Evolutionary conservation across 2,888 invertebrate genomes (phyloP).

Genomic region (Chrysopilus asiliformis): DNA sequence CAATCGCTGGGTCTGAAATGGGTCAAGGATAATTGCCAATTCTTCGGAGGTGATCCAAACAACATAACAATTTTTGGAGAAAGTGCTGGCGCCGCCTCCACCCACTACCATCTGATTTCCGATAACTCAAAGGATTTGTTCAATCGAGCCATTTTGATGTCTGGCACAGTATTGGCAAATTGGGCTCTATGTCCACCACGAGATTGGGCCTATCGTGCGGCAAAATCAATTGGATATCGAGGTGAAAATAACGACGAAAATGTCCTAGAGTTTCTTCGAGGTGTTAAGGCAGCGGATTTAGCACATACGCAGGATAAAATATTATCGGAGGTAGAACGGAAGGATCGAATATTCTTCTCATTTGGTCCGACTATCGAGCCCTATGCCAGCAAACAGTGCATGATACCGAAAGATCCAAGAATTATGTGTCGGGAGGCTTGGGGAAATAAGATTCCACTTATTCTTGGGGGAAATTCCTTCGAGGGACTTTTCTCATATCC

Average conservation of each 20-base stretch:
- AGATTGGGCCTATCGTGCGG: constrained; percentile 25
- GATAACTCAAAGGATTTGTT: constrained; percentile 34
- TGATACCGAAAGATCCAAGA: constrained; percentile 22
- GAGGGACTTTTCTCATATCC: constrained; percentile 31
- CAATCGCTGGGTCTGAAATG: constrained; percentile 39
- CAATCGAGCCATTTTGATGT: constrained; percentile 31
- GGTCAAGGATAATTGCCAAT: constrained; percentile 37
- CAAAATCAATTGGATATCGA: constrained; percentile 25
- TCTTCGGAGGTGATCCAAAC: constrained; percentile 40
- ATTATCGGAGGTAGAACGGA: constrained; percentile 26
- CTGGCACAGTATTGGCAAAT: constrained; percentile 26
- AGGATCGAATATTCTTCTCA: constrained; percentile 23
- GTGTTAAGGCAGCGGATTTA: constrained; percentile 22
- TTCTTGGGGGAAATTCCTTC: constrained; percentile 30
- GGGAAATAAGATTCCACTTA: constrained; percentile 29
- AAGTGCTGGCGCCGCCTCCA: constrained; percentile 39
- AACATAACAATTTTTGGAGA: constrained; percentile 41
- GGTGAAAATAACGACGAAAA: constrained; percentile 27
- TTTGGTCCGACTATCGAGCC: constrained; percentile 33
- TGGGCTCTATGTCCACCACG: constrained; percentile 25
- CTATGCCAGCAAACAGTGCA: constrained; percentile 26
- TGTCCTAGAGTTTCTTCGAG: constrained; percentile 26
- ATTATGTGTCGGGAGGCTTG: constrained; percentile 25
- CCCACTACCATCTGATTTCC: constrained; percentile 37
- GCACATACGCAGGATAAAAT: constrained; percentile 22